These are phyloP conservation scores for Mastomys natalensis DNA, from an alignment of 2,113 vertebrate species.

Conservation along the genomic window DNA sequence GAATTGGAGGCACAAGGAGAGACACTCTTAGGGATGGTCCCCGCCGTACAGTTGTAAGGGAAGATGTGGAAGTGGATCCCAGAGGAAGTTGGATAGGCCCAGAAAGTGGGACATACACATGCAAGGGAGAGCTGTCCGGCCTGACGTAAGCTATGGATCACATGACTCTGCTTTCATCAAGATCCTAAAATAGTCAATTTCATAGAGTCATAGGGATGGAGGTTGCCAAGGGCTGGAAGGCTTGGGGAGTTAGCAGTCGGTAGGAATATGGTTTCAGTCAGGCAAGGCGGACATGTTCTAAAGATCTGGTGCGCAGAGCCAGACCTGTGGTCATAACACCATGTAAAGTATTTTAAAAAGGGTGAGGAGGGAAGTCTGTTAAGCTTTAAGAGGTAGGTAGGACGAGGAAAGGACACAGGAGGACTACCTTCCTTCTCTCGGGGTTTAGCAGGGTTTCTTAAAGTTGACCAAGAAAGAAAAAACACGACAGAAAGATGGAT, in stretches of 20 bases:
- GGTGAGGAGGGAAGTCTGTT: background rate
- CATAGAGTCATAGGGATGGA: background rate
- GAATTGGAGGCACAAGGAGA: background rate
- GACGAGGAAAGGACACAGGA: background rate
- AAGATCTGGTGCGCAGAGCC: background rate
- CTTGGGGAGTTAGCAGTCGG: background rate
- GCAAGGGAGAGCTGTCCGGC: background rate
- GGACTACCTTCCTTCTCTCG: background rate
- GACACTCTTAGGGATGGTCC: background rate
- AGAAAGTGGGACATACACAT: background rate
- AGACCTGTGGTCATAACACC: too few relatives aligned
- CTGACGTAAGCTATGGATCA: too few relatives aligned
- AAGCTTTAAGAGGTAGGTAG: background rate
- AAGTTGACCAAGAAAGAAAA: conserved; percentile 15
- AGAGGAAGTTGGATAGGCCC: background rate
- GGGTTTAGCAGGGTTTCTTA: conserved; percentile 19
- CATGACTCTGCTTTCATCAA: background rate
- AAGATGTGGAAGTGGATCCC: background rate
- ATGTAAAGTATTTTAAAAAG: background rate
- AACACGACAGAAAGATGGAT: background rate
- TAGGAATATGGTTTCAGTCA: background rate
- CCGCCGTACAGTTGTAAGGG: background rate
- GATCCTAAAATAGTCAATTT: background rate
- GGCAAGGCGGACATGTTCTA: background rate
- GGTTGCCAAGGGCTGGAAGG: too few relatives aligned